Evolutionary conservation across 2,113 vertebrate genomes (phyloP), one percentile per base, ranked within the genome.

Genomic region (Cynoglossus semilaevis): DNA sequence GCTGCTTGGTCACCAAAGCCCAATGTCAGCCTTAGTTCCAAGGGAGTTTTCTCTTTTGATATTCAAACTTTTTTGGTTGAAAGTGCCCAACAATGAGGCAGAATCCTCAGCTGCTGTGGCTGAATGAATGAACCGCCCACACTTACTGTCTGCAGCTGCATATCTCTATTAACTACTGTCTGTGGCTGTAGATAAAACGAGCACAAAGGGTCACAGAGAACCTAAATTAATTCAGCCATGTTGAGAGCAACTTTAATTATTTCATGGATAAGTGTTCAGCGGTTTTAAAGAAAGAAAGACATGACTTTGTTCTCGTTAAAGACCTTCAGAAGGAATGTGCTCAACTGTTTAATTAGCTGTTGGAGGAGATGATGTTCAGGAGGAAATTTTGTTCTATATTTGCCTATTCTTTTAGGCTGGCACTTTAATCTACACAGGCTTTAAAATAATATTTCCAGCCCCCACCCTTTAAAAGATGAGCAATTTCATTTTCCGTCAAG

Each of bases 121-220:
- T 61, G 72, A 78, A 71, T 56, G 57, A 55, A 41, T 47, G 65
- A 62, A 51, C 66, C 72, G 22, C 66, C 68, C 63, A 68, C 72
- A 64, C 58, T 61, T 59, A 36, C 56, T 43, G 59, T 41, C 41
- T 29, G 22, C 22, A 38, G 15, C 10, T 14, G 35, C 37, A 38
- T 10, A 35, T 61, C 52, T 41, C 36, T 22, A 38, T 55, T 15
- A 15, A 58, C 51, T 43, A 15, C 53, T 45, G 35, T 18, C 18
- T 58, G 11, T 11, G 38, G 44, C 45, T 29, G 60, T 46, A 41
- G 50, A 49, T 63, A 52, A 64, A 48, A 41, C 17, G 19, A 46
- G 52, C 14, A 45, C 22, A 16, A 16, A 8, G 14, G 13, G 16
- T 18, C 43, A 1, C 15, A 48, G 50, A 9, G 37, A 41, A 22